These are phyloP conservation scores for Ophioderma brevispina DNA, from an alignment of 35 echinoderm and acorn worm genomes.

Conservation along the genomic window DNA sequence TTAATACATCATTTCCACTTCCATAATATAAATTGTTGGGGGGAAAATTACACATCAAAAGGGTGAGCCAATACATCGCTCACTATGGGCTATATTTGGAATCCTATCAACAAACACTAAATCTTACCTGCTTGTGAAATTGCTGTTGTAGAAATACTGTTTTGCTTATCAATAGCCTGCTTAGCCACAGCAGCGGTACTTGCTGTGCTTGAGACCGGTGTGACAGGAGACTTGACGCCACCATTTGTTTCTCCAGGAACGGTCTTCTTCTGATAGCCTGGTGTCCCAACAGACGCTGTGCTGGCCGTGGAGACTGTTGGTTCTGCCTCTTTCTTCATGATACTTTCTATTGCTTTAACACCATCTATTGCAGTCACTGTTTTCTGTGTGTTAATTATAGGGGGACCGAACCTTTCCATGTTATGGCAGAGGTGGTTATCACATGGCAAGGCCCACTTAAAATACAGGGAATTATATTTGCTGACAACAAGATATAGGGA, in stretches of 20 bases:
- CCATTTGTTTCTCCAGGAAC: neutral
- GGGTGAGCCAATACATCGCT: no score
- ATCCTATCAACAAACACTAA: no score
- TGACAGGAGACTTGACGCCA: neutral
- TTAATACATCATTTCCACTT: no score
- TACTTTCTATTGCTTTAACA: neutral
- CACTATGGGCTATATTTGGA: no score
- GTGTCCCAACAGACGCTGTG: neutral
- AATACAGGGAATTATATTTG: no score
- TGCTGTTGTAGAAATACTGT: neutral
- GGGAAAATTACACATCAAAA: no score
- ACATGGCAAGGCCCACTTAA: no score
- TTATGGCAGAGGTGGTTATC: no score
- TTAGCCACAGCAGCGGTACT: neutral
- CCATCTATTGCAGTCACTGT: neutral
- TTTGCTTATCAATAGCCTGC: neutral
- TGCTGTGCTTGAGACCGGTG: neutral
- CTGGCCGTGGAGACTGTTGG: neutral
- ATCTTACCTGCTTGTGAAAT: slow-evolving; percentile 1
- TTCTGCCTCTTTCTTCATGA: neutral
- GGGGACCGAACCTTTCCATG: neutral
- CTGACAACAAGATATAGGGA: no score
- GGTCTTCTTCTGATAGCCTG: slow-evolving; percentile 20
- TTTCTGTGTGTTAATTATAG: neutral
- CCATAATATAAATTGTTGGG: no score